Percentiles rank a stretch among this genome's conserved stretches.
phyloP scores from a whole-genome alignment of 2,113 vertebrate species.

The Diadophis punctatus region DNA sequence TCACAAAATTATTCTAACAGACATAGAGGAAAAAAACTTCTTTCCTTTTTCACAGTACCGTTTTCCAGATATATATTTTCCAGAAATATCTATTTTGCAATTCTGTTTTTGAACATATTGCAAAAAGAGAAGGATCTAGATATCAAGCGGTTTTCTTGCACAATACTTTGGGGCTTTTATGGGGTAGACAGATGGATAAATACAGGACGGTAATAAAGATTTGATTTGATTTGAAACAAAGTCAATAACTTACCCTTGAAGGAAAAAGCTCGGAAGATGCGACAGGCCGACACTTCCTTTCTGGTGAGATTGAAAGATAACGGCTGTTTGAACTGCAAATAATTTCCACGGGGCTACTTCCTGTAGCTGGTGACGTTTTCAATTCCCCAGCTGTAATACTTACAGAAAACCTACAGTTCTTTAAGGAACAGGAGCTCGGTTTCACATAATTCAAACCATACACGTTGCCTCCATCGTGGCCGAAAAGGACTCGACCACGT shows the following conservation, averaged over 20 bases:
- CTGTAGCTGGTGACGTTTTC: conserved; percentile 19
- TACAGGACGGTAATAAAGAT: not conserved
- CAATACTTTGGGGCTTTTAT: not conserved
- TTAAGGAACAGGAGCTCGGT: conserved; percentile 47
- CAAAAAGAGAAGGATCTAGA: not conserved
- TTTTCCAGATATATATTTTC: conserved; percentile 1
- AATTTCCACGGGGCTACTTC: conserved; percentile 20
- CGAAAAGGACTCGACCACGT: conserved; percentile 58
- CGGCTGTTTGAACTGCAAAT: conserved; percentile 35
- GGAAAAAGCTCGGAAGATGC: conserved; percentile 19
- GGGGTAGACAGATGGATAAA: not conserved
- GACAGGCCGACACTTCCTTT: conserved; percentile 24
- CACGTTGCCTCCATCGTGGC: conserved; percentile 54
- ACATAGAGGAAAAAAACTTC: not conserved
- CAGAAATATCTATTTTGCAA: not conserved
- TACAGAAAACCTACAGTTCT: conserved; percentile 40
- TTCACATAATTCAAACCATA: conserved; percentile 54
- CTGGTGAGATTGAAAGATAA: conserved; percentile 27
- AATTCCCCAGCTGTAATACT: not conserved
- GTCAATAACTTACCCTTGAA: conserved; percentile 52
- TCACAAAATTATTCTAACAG: not conserved
- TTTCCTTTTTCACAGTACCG: not conserved
- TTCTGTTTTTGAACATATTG: not conserved
- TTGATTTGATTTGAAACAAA: conserved; percentile 33
- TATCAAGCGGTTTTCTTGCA: not conserved